Percentiles rank a stretch among this genome's conserved stretches.
phyloP scores from a whole-genome alignment of 2,888 invertebrate genomes.

The Pachydiplax longipennis region DNA sequence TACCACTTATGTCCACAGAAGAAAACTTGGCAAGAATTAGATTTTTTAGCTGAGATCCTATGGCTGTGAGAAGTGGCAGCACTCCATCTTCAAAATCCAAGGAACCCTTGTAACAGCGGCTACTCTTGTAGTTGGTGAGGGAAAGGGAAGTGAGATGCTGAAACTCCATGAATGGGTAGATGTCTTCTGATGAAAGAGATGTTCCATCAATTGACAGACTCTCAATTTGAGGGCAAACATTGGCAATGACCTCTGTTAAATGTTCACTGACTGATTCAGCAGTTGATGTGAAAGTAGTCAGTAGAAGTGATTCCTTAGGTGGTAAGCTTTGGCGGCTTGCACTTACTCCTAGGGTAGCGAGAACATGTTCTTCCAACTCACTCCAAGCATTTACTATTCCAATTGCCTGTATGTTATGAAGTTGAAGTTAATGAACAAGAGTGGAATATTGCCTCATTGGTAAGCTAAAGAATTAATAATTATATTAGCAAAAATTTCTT shows the following conservation, averaged over 20 bases:
- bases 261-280: slow-evolving; percentile 52
- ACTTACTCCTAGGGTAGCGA: slow-evolving; percentile 49
- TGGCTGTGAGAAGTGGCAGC: slow-evolving; percentile 55
- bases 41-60: slow-evolving; percentile 55
- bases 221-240: slow-evolving; percentile 53
- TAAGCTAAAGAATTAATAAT: too few species aligned
- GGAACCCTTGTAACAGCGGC: slow-evolving; percentile 52
- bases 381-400: slow-evolving; percentile 50
- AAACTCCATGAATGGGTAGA: slow-evolving; percentile 54
- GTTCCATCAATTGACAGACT: slow-evolving; percentile 54
- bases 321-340: slow-evolving; percentile 45
- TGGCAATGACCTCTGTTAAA: slow-evolving; percentile 53
- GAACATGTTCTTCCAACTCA: slow-evolving; percentile 48
- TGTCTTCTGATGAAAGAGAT: slow-evolving; percentile 55
- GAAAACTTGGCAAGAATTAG: slow-evolving; percentile 56
- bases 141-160: slow-evolving; percentile 52
- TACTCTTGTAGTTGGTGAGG: slow-evolving; percentile 52
- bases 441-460: not conserved
- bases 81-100: slow-evolving; percentile 56
- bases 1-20: slow-evolving; percentile 54
- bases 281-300: slow-evolving; percentile 53
- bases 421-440: not conserved
- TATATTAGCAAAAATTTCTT: too few species aligned
- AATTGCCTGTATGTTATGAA: slow-evolving; percentile 48
- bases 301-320: slow-evolving; percentile 49